Evolutionary conservation across 2,113 vertebrate genomes (phyloP), one percentile per base, ranked within the genome.

Genomic region (Pogona vitticeps): DNA sequence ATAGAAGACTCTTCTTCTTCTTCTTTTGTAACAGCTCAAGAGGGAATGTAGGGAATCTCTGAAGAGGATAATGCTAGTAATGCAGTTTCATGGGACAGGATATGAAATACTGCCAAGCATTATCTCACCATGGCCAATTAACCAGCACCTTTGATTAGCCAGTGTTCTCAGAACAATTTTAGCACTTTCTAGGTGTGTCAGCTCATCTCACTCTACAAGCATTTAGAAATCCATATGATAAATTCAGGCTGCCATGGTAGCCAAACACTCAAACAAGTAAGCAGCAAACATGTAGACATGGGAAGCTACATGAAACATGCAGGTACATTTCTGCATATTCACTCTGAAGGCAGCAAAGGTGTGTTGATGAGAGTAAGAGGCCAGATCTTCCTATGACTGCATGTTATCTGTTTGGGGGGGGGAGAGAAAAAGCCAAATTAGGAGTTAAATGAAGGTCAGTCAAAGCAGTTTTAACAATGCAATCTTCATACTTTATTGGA

Each of bases 51-150:
- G 88, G 82, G 75, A 90, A 90, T 88, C 85, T 90, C 80, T 59
- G 1, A 85, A 88, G 86, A 85, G 88, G 88, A 91, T 1, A 10
- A 85, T 83, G 82, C 71, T 89, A 1, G 0, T 76, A 90, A 83
- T 92, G 92, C 42, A 84, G 40, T 79, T 88, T 89, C 71, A 76
- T 1, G n/a, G 84, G 92, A 92, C 88, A 85, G 88, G 26, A 58
- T 80, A 80, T 73, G 67, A 63, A 73, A 90, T 68, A 21, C 0
- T 87, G 93, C 93, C 94, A 95, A 88, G 36, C 0, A 0, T 92
- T 94, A 93, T 89, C 88, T 95, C 93, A 93, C 17, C 81, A 52
- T 71, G 67, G 84, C 89, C 23, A 84, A 2, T 92, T 95, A 91
- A 91, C 92, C 6, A 2, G 76, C 75, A 28, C 79, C 4, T 0